Evolutionary conservation across 2,888 invertebrate genomes (phyloP).

Genomic region (Metopia argyrocephala): DNA sequence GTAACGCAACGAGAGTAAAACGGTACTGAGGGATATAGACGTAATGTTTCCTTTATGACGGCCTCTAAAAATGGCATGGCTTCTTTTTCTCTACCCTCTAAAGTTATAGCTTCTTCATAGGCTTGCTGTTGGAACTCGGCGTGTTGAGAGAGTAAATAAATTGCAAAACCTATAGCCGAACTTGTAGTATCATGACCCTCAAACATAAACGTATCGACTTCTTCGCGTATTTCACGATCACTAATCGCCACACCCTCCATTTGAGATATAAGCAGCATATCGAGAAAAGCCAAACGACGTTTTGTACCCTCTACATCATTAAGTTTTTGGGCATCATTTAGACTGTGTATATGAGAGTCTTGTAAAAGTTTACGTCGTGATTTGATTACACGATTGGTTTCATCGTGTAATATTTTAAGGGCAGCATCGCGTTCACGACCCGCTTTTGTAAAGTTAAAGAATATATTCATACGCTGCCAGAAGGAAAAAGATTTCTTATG

Average conservation of each 20-base stretch:
- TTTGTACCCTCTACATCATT: conserved; percentile 71
- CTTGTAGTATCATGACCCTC: conserved; percentile 81
- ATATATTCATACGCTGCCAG: conserved; percentile 72
- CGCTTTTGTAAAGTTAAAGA: conserved; percentile 68
- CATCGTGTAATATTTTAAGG: conserved; percentile 72
- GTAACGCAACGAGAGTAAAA: conserved; percentile 78
- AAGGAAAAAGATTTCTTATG: conserved; percentile 74
- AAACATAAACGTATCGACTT: conserved; percentile 82
- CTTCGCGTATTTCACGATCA: conserved; percentile 80
- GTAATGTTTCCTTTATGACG: conserved; percentile 81
- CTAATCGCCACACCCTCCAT: conserved; percentile 77
- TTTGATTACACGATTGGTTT: conserved; percentile 74
- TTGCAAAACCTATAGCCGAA: conserved; percentile 80
- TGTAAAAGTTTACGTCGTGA: conserved; percentile 71
- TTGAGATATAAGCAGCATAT: conserved; percentile 79
- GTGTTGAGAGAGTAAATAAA: conserved; percentile 80
- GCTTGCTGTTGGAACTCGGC: conserved; percentile 79
- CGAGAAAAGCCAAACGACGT: conserved; percentile 79
- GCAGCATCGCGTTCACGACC: conserved; percentile 68
- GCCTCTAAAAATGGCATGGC: conserved; percentile 80
- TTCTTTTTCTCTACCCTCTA: conserved; percentile 76
- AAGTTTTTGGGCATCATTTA: conserved; percentile 65
- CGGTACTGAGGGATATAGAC: conserved; percentile 81
- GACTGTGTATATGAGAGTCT: conserved; percentile 65
- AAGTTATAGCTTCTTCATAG: conserved; percentile 76